A percentile compares a stretch with the other conserved stretches of the same genome.
These are phyloP conservation scores for Empis stercorea DNA, from an alignment of 2,888 invertebrate species.

Conservation along the genomic window DNA sequence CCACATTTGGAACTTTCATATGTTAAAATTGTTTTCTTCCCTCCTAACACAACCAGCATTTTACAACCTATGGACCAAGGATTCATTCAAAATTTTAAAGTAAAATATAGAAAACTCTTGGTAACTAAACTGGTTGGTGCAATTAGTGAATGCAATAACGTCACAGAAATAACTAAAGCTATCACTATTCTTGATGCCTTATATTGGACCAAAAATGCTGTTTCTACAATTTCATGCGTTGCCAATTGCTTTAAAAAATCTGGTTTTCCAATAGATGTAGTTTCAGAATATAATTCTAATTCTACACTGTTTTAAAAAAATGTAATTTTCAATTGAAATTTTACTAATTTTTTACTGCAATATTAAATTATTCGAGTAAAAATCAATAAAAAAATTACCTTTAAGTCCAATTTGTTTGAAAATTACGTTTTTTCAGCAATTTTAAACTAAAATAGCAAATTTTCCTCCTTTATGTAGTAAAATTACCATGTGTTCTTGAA, in stretches of 20 bases:
- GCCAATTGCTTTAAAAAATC: background rate
- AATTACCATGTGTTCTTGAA: too few species aligned
- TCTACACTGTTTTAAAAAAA: too few species aligned
- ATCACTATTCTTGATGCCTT: background rate
- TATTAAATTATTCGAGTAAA: too few species aligned
- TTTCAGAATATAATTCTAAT: background rate
- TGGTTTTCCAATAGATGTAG: background rate
- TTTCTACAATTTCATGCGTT: background rate
- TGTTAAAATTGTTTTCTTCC: background rate
- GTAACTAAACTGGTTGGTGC: background rate
- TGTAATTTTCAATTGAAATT: too few species aligned
- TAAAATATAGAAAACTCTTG: background rate
- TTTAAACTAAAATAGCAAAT: too few species aligned
- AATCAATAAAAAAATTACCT: too few species aligned
- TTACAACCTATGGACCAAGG: constrained; percentile 2
- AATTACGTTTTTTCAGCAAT: too few species aligned
- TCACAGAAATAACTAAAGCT: background rate
- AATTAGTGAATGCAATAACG: background rate
- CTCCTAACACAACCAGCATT: background rate
- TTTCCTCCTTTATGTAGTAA: too few species aligned
- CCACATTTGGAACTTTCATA: background rate
- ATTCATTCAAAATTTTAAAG: constrained; percentile 1
- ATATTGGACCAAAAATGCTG: background rate
- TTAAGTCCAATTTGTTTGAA: too few species aligned
- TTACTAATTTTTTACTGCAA: too few species aligned